Evolutionary conservation across 1,140 invertebrate species (phyloP).

Genomic region (Proales similis): DNA sequence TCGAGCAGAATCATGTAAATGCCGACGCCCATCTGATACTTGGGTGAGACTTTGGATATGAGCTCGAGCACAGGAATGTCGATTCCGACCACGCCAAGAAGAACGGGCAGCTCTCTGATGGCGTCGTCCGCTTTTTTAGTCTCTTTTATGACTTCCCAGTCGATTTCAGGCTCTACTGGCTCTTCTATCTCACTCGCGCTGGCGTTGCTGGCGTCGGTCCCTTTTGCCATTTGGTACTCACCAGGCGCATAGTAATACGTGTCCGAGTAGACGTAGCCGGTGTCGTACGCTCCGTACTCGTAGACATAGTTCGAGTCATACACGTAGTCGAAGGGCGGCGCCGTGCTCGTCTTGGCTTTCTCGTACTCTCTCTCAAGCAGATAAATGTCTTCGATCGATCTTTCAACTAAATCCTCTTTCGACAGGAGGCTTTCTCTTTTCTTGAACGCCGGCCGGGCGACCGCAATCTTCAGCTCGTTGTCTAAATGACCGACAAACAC

Average conservation of each 20-base stretch:
- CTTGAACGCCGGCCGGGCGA: neutral
- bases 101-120: neutral
- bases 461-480: neutral
- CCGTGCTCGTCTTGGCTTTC: neutral
- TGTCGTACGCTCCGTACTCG: neutral
- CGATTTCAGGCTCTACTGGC: neutral
- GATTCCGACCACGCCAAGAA: neutral
- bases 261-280: neutral
- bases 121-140: neutral
- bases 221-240: neutral
- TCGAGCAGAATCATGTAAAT: conserved; percentile 5
- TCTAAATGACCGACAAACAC: neutral
- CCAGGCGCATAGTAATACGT: no score
- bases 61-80: neutral
- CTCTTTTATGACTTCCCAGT: neutral
- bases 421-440: neutral
- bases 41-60: neutral
- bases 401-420: neutral
- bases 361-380: neutral
- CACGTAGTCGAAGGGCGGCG: neutral
- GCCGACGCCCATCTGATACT: neutral
- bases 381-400: no score
- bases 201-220: neutral
- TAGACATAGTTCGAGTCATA: neutral
- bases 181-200: neutral